Percentiles rank a stretch among this genome's conserved stretches.
Evolutionary conservation across 53 echinoderm and acorn worm genomes (phyloP).

Genomic region (Paracentrotus lividus): DNA sequence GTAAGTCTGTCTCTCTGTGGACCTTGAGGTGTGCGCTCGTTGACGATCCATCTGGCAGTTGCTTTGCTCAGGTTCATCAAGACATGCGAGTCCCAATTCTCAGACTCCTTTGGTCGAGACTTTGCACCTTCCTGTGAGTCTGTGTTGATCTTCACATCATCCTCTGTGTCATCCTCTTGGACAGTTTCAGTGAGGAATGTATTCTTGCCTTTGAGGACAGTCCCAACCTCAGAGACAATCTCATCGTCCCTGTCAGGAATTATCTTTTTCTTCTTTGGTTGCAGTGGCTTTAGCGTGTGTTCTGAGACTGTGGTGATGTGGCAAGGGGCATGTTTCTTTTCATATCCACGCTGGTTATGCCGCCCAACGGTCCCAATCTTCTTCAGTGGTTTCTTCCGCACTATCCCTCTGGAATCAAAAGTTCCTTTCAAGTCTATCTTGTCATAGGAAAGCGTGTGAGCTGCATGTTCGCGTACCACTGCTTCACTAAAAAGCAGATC

Average conservation of each 20-base stretch:
- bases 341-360: conserved; percentile 81
- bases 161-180: not conserved
- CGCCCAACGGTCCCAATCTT: conserved; percentile 77
- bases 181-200: conserved; percentile 41
- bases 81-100: conserved; percentile 93
- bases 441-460: conserved; percentile 95
- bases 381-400: conserved; percentile 56
- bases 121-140: conserved; percentile 41
- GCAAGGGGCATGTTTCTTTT: conserved; percentile 95
- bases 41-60: conserved; percentile 97
- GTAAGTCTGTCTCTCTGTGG: conserved; percentile 89
- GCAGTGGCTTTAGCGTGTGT: conserved; percentile 88
- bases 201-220: conserved; percentile 35
- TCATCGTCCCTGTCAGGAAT: conserved; percentile 64
- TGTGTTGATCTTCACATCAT: conserved; percentile 24
- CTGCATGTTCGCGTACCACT: conserved; percentile 85
- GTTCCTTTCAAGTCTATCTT: conserved; percentile 72
- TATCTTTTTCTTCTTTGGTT: conserved; percentile 75
- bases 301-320: conserved; percentile 89
- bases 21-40: conserved; percentile 86
- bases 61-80: conserved; percentile 94
- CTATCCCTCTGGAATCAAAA: conserved; percentile 70
- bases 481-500: conserved; percentile 96
- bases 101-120: conserved; percentile 64
- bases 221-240: conserved; percentile 51